Percentiles rank a stretch among this genome's conserved stretches.
phyloP scores from a whole-genome alignment of 2,888 invertebrate species.

The Drepanosiphum platanoidis region DNA sequence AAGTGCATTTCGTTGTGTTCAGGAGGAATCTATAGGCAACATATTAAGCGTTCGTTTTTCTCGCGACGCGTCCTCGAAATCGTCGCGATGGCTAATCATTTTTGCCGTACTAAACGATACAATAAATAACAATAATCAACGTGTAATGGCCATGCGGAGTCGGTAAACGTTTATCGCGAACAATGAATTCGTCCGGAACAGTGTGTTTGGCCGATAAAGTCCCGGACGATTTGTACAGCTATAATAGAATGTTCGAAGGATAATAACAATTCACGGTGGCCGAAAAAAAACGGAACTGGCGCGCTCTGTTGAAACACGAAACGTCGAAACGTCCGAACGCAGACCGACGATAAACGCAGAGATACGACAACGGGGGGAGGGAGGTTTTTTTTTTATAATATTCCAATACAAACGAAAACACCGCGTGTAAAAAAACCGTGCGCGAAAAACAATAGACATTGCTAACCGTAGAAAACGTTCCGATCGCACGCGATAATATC shows the following conservation, averaged over 20 bases:
- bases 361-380: not conserved
- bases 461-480: no score
- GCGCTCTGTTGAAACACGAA: not conserved
- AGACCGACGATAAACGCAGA: not conserved
- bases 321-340: no score
- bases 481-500: no score
- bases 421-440: no score
- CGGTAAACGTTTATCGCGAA: not conserved
- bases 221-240: no score
- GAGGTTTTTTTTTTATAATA: no score
- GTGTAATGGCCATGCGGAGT: no score
- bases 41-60: not conserved
- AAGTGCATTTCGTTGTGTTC: no score
- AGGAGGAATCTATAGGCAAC: slow-evolving; percentile 25
- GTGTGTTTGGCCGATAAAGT: no score
- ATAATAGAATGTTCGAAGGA: slow-evolving; percentile 4
- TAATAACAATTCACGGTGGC: not conserved
- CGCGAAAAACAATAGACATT: no score
- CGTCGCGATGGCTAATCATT: not conserved
- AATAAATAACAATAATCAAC: not conserved
- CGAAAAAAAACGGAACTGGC: not conserved
- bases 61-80: not conserved
- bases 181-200: not conserved
- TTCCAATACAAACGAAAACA: no score
- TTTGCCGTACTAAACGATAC: not conserved